Conservation (phyloP, 2,113 vertebrate genomes). For the Apteryx owenii region DNA sequence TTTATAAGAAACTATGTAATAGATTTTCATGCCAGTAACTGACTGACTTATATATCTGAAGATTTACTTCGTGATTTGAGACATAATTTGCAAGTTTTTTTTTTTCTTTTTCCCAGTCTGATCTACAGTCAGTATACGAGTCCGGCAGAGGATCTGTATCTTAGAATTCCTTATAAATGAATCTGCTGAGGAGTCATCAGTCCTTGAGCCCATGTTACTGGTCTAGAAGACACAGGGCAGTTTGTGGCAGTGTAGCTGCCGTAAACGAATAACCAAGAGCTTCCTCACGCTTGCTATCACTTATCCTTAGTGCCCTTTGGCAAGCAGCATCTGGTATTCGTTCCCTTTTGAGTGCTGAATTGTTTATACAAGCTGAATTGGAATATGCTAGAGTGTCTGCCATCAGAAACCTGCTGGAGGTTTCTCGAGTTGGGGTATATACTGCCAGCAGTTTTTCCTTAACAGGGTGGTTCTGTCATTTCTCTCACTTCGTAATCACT, state of each 20-base stretch:
- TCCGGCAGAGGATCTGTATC: background rate
- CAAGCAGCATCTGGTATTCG: background rate
- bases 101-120: background rate
- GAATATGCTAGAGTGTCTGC: background rate
- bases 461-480: background rate
- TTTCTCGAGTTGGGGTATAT: background rate
- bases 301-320: background rate
- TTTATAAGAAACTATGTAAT: background rate
- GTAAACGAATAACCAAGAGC: background rate
- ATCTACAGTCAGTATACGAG: constrained; percentile 24
- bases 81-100: background rate
- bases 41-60: background rate
- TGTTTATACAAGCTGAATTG: background rate
- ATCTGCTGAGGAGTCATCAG: background rate
- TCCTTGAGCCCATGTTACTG: background rate
- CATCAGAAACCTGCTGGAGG: background rate
- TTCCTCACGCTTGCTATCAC: background rate
- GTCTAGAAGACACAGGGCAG: background rate
- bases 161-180: constrained; percentile 59
- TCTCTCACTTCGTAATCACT: background rate
- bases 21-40: background rate
- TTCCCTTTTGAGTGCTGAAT: background rate
- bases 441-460: background rate
- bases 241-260: background rate
- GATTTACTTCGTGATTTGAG: background rate